Conservation (phyloP, 2,113 vertebrate genomes). For the Bubo scandiacus region DNA sequence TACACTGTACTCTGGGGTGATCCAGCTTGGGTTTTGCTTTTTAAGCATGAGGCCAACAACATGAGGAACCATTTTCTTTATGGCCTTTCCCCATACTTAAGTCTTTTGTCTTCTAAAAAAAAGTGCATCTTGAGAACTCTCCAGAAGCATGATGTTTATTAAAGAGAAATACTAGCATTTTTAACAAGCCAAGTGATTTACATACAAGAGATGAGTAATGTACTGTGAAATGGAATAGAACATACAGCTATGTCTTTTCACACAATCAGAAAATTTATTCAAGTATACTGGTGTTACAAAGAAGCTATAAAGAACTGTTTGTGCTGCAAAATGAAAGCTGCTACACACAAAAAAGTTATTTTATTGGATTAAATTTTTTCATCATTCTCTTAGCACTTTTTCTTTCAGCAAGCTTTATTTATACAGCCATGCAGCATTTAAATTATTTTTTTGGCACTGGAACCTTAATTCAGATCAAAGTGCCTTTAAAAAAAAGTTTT, state of each 20-base stretch:
- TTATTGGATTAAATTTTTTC: conserved; percentile 58
- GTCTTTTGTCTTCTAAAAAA: neutral
- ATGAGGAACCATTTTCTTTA: neutral
- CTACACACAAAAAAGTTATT: conserved; percentile 55
- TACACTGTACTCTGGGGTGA: neutral
- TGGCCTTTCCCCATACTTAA: neutral
- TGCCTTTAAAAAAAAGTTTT: neutral
- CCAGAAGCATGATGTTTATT: neutral
- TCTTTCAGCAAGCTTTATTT: conserved; percentile 39
- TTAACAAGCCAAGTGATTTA: conserved; percentile 38
- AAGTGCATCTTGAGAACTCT: neutral
- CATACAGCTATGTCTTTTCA: conserved; percentile 27
- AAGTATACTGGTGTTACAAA: conserved; percentile 38
- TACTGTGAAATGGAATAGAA: conserved; percentile 16
- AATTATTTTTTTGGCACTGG: conserved; percentile 14
- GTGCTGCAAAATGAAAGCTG: conserved; percentile 26
- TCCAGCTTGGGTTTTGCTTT: neutral
- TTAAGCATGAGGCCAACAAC: neutral
- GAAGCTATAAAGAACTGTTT: conserved; percentile 54
- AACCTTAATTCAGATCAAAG: conserved; percentile 41
- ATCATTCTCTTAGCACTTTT: conserved; percentile 42
- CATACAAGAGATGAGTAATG: conserved; percentile 23
- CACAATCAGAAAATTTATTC: conserved; percentile 48
- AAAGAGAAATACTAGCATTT: neutral
- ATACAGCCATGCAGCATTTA: neutral